Base-by-base conservation (phyloP, 2,113 vertebrate genomes). In the Centrocercus urophasianus region DNA sequence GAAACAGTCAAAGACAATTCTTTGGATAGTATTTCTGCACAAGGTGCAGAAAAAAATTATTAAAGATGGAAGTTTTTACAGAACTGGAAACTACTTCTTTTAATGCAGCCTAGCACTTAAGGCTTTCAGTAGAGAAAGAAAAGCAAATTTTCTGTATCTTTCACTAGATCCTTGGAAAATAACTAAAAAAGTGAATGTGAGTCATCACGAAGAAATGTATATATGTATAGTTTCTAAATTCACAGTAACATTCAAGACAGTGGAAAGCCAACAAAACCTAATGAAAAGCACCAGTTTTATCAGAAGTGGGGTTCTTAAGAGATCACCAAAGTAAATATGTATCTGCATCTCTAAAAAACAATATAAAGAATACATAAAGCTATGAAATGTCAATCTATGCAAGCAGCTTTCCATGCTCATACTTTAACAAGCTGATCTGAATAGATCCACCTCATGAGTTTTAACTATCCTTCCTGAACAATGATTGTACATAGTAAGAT, bases 91-190 rank as follows among this genome's bases (percentile, higher is more conserved):
- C 54, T 56, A n/a, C 14, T 5, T 45, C 17, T 89, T 92, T 91
- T 71, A 83, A 92, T 59, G n/a, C 42, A 89, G 13, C 4, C 19
- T 78, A 70, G 30, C 56, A 74, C 25, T 87, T 77, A 42, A 15
- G 10, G 9, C 30, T 94, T 95, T 91, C 77, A 89, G 48, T 24
- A 86, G 22, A 86, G 42, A 45, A 86, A 81, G 32, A 81, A 83
- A 92, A 66, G n/a, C 60, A 77, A 70, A 89, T 86, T 77, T 42
- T 73, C 40, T 34, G 81, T 81, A 66, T 59, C 56, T 90, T 80
- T 86, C 48, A n/a, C 48, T 89, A 50, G 27, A 81, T 91, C 50
- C 45, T 83, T n/a, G 22, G 47, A 91, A 86, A 50, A 84, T 18
- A 66, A 40, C 36, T 70, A 34, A 86, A 81, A n/a, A 81, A 83